phyloP scores from a whole-genome alignment of 1,140 invertebrate genomes.

The Holcopasites calliopsidis region DNA sequence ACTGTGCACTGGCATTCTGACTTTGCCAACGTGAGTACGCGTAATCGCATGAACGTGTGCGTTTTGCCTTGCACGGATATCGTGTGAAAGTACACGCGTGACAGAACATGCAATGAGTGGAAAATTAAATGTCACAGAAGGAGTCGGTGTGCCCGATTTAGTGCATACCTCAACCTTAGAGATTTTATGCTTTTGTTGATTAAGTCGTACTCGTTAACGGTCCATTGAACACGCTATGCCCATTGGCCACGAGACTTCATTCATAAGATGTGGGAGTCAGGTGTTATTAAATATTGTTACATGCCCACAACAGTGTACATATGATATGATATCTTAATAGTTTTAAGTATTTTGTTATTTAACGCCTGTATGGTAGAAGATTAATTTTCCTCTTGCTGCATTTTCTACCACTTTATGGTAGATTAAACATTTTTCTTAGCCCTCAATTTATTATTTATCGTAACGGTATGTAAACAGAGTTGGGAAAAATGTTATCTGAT shows the following conservation, averaged over 20 bases:
- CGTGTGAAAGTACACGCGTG: background rate
- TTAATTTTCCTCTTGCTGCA: too few relatives aligned
- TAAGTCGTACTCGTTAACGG: background rate
- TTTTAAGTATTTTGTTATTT: background rate
- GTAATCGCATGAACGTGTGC: background rate
- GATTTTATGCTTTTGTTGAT: background rate
- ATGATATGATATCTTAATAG: background rate
- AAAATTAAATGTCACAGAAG: conserved; percentile 14
- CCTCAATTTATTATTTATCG: too few relatives aligned
- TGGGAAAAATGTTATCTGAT: too few relatives aligned
- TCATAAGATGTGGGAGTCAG: background rate
- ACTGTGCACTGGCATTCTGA: background rate
- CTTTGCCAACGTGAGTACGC: background rate
- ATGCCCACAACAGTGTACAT: too few relatives aligned
- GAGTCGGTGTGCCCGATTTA: background rate
- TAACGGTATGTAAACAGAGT: too few relatives aligned
- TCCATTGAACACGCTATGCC: background rate
- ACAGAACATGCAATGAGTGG: background rate
- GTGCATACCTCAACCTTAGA: too few relatives aligned
- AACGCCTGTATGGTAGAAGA: background rate
- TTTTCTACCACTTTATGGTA: too few relatives aligned
- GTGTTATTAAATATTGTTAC: background rate
- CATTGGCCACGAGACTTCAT: conserved; percentile 3
- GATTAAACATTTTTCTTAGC: too few relatives aligned
- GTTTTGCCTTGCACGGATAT: background rate